Base-by-base conservation (phyloP, 2,113 vertebrate genomes). In the Xyliphius kryptos region DNA sequence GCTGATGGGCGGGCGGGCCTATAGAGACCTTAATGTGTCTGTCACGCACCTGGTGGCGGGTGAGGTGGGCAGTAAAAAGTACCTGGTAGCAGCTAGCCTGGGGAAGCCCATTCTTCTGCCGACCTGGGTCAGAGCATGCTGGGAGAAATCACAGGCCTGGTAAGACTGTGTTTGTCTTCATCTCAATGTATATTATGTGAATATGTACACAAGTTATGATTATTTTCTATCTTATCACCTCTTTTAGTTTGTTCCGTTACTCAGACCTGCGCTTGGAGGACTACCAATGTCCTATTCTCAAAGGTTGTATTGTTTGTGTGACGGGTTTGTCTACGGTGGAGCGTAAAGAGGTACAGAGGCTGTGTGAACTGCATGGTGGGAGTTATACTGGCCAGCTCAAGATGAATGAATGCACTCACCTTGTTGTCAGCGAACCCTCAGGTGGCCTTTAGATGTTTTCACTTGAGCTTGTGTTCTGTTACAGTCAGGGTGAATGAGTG, bases 51-150 rank as follows among this genome's bases (percentile, higher is more conserved):
- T 99, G 57, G 86, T 99, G 76, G 95, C 96, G 50, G 96, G 94
- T 74, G 94, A 97, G 77, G 96, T 99, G 66, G 96, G 96, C 67
- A 98, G 94, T 79, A 99, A 97, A 79, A 99, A 99, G 76, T 99
- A 99, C 46, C 76, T 97, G 73, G 96, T 99, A 58, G 93, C 96
- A 73, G 93, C 93, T 79, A 94, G 84, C 71, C 79, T 97, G 17
- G 89, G 89, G 71, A 98, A 93, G 80, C 92, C 92, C 65, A 86
- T 99, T 73, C 79, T 99, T 60, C 89, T 93, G 73, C 90, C 93
- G 12, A 79, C 82, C n/a, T 99, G 96, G 96, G 81, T 97, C 68
- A 90, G 85, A 80, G 41, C 81, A 2, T 86, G 97, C 73, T 99
- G 95, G 96, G 87, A 94, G 52, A 91, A 88, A 49, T 94, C 92